A percentile compares a stretch with the other conserved stretches of the same genome.
These are phyloP conservation scores for Amniataba percoides DNA, from an alignment of 2,797 vertebrate genomes.

Conservation along the genomic window DNA sequence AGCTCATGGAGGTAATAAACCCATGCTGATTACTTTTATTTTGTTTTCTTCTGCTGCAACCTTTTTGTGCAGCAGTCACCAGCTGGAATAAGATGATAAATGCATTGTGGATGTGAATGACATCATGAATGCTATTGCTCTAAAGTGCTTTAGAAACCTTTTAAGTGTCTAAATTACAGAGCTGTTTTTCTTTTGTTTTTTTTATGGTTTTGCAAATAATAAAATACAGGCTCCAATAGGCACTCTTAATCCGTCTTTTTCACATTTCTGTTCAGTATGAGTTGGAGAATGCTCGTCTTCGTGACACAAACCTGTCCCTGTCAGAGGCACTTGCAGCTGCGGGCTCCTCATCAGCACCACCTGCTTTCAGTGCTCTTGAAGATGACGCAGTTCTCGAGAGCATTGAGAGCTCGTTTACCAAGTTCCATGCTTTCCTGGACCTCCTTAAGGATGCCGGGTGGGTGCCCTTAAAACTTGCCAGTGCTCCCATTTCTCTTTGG, in stretches of 20 bases:
- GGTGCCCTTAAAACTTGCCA: constrained; percentile 40
- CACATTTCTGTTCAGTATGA: constrained; percentile 83
- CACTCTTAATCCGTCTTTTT: background rate
- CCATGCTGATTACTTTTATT: background rate
- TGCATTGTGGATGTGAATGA: background rate
- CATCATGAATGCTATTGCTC: background rate
- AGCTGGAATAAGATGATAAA: background rate
- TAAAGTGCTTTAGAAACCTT: background rate
- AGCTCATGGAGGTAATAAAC: constrained; percentile 88
- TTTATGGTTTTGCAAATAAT: no score
- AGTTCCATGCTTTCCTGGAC: constrained; percentile 97
- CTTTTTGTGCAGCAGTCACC: background rate
- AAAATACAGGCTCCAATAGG: background rate
- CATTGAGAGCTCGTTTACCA: constrained; percentile 94
- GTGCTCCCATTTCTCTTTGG: background rate
- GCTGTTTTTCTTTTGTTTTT: background rate
- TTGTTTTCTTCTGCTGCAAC: background rate
- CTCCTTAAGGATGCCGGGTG: constrained; percentile 97
- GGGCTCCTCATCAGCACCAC: constrained; percentile 64
- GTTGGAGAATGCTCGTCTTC: constrained; percentile 90
- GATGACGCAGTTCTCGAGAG: constrained; percentile 93
- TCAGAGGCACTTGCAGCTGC: constrained; percentile 87
- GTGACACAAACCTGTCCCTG: constrained; percentile 88
- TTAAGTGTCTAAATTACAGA: background rate
- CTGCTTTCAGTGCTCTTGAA: constrained; percentile 86